phyloP scores from a whole-genome alignment of 2,113 vertebrate genomes.

The Cololabis saira region DNA sequence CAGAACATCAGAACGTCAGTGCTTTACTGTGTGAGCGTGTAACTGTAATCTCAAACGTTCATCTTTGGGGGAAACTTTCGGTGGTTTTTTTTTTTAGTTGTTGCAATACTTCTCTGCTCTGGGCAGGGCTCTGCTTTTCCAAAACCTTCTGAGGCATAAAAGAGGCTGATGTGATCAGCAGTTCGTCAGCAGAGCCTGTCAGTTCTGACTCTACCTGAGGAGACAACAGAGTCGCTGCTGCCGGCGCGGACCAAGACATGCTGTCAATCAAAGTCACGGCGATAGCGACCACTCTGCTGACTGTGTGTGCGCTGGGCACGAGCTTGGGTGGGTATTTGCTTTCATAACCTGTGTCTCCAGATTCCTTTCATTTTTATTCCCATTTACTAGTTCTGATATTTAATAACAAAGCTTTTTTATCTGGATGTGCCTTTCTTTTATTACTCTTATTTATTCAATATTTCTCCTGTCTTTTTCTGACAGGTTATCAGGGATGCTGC shows the following conservation, averaged over 20 bases:
- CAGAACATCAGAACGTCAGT: no score
- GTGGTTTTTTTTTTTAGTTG: no score
- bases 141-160: slow-evolving; percentile 16
- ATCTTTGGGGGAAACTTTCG: no score
- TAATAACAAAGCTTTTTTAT: no score
- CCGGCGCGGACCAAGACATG: slow-evolving; percentile 53
- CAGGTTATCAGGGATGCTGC: slow-evolving; percentile 59
- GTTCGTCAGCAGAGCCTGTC: no score
- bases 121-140: neutral
- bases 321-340: slow-evolving; percentile 44
- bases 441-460: neutral
- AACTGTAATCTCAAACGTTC: no score
- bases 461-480: neutral
- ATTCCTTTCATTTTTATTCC: neutral
- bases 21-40: no score
- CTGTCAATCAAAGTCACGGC: slow-evolving; percentile 42
- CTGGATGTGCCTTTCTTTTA: neutral
- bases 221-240: slow-evolving; percentile 32
- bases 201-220: slow-evolving; percentile 27
- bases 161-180: neutral
- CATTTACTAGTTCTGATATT: neutral
- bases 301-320: slow-evolving; percentile 36
- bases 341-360: neutral
- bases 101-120: no score
- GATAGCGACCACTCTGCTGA: slow-evolving; percentile 29